Base-by-base conservation (phyloP, 2,888 invertebrate genomes). In the Lochmaea crataegi region DNA sequence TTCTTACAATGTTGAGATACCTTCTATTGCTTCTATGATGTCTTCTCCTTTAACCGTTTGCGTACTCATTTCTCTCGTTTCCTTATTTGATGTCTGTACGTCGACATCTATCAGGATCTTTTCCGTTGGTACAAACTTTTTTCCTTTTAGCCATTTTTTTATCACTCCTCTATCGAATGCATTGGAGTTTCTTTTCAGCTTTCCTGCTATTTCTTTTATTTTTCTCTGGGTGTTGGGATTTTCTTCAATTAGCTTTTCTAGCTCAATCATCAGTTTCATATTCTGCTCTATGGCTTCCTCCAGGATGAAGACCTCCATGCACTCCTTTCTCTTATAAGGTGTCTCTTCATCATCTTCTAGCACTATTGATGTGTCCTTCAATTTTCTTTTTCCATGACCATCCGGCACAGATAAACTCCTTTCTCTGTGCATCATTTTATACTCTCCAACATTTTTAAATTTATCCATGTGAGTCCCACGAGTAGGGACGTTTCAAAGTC, bases 201-300 rank as follows among this genome's bases (percentile, higher is more conserved):
- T 51, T 1, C 14, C 51, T 4, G 65, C 22, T 2, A 32, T 64
- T n/a, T n/a, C n/a, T n/a, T n/a, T n/a, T n/a, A n/a, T n/a, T n/a
- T n/a, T n/a, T n/a, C n/a, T n/a, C n/a, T 18, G 48, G 4, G 64
- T 64, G 38, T 64, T 64, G 2, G 64, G 64, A 26, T 64, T 26
- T 45, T 12, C 45, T 4, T 10, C 4, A 6, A 64, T 45, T 10
- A 18, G 18, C 22, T 45, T 64, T 4, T 7, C 64, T 11, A 64
- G 48, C 10, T 64, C 64, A 18, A 14, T 22, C 0, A 10, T 14
- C 10, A 64, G 18, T 22, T 45, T 14, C 2, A 2, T 38, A 18
- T 16, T 64, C 9, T 1, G 2, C 48, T 64, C 14, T 38, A 64
- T 64, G 2, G 64, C 48, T n/a, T 64, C 64, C 16, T 14, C 18